Evolutionary conservation across 2,888 invertebrate species (phyloP), one percentile per base, ranked within the genome.

Genomic region (Phragmatobia fuliginosa): DNA sequence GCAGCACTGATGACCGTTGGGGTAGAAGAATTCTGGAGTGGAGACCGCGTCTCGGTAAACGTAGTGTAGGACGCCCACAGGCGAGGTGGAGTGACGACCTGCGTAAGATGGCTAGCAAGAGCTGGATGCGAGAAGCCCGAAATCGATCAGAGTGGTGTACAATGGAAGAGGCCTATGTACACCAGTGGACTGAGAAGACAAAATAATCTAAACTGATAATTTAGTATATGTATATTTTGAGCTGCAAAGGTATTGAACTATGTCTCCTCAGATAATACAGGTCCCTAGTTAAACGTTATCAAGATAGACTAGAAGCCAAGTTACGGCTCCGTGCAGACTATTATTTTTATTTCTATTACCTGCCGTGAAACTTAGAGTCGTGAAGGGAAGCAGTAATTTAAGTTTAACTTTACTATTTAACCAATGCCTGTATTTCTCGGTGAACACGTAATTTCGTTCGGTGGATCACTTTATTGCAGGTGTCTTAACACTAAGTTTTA

Each of bases 261-360:
- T 28, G 18, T 49, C 32, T 33, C n/a, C 31, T n/a, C 6, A 7
- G 14, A 64, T 21, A 52, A 16, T 25, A 31, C 28, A 66, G 41
- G 38, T 41, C 21, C 41, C 58, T 49, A 36, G 38, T 67, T 62
- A 58, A 64, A 31, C 59, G 18, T 52, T 64, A 68, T 64, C 68
- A 49, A 64, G 68, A 69, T 52, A 38, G 38, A 59, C 45, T 58
- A 52, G 31, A 38, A 31, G 59, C 58, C 63, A 59, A 33, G 41
- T 33, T n/a, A 68, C 45, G 41, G 59, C 38, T 59, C 38, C 21
- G 52, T 18, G n/a, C 49, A 64, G 33, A 18, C 60, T 58, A 52
- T 69, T 65, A 60, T 38, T 65, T 68, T 69, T 69, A 69, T 65
- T 69, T 69, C 60, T 69, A 69, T 68, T 52, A 60, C 60, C 65